phyloP scores from a whole-genome alignment of 2,888 invertebrate species.

The Ormyrus labotus region DNA sequence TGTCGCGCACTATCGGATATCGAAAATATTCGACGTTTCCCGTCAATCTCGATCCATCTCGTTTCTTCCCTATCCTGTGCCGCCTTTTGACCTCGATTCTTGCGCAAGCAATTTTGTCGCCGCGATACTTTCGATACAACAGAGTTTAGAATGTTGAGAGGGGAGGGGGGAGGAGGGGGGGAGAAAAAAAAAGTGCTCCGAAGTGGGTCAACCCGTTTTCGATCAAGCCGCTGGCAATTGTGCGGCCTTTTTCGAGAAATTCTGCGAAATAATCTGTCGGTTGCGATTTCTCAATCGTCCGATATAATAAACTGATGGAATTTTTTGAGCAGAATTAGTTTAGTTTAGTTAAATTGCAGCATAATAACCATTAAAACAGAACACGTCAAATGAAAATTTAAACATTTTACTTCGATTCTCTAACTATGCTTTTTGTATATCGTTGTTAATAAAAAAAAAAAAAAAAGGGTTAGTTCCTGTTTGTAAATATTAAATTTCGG shows the following conservation, averaged over 20 bases:
- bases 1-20: slow-evolving; percentile 15
- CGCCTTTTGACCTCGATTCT: slow-evolving; percentile 42
- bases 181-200: not conserved
- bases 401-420: too few species aligned
- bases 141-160: slow-evolving; percentile 18
- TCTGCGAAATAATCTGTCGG: not conserved
- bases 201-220: slow-evolving; percentile 3
- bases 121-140: not conserved
- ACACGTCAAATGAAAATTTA: too few species aligned
- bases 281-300: not conserved
- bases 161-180: not conserved
- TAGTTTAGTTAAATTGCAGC: too few species aligned
- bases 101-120: slow-evolving; percentile 18
- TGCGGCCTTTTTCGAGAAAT: not conserved
- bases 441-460: too few species aligned
- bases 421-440: too few species aligned
- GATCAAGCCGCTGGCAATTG: not conserved
- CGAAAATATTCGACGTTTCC: slow-evolving; percentile 29
- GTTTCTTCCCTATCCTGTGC: not conserved
- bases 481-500: too few species aligned
- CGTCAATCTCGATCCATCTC: slow-evolving; percentile 15
- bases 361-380: too few species aligned
- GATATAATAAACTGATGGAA: not conserved
- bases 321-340: too few species aligned
- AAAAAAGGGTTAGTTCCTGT: too few species aligned